Evolutionary conservation across 2,888 invertebrate genomes (phyloP), one percentile per base, ranked within the genome.

Genomic region (Epirrita christyi): DNA sequence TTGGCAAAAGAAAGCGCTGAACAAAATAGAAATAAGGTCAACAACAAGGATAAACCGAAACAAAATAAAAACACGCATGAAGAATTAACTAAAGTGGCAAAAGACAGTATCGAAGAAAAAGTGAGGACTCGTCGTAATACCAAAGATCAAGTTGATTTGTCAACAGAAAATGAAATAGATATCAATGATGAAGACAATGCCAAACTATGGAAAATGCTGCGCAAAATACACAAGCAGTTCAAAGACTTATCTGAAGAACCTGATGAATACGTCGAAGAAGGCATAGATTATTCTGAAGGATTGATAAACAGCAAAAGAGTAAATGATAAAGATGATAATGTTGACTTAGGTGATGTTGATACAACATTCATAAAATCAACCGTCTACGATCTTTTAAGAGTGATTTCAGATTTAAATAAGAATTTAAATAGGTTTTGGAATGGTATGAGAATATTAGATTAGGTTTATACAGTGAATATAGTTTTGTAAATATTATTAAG

Each of bases 361-460:
- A 63, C 69, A 8, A 85, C 85, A 0, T 61, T 88, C 10, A 63
- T 91, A 2, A 83, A 81, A 63, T 70, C 76, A 1, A 85, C 86
- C 0, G 71, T 90, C 21, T 75, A 79, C 8, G 86, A 80, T 41
- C 64, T 87, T 29, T 61, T 85, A 5, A 70, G 71, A 11, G 71
- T 88, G 5, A 65, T 92, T 44, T 72, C 78, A 21, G 87, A 89
- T 60, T 72, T 92, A 4, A 88, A 86, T 59, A 78, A 76, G 11
- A 88, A 90, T 57, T 71, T 92, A 34, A 85, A 82, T 54, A 83
- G 70, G 50, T 71, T 87, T 66, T 87, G 88, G 83, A 78, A 79
- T 42, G 79, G 81, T 6, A 70, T 91, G 3, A 77, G 75, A 37
- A 47, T 86, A 6, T 70, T 90, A 63, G 85, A 88, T 58, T 92